Evolutionary conservation across 1,140 invertebrate species (phyloP).

Genomic region (Metaphire vulgaris): DNA sequence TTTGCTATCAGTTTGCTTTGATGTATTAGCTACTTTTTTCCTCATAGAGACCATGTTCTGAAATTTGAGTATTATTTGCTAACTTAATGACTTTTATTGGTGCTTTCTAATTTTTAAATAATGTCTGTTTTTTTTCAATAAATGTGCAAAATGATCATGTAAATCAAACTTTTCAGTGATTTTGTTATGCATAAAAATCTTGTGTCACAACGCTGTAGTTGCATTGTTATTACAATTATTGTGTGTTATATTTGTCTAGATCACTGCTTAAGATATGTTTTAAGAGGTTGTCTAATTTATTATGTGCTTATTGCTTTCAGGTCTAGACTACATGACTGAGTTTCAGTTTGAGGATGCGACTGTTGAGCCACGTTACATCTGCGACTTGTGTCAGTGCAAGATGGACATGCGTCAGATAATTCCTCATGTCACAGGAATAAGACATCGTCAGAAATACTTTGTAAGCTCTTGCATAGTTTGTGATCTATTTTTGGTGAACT

Average conservation of each 20-base stretch:
- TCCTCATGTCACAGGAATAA: slow-evolving; percentile 10
- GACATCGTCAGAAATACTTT: slow-evolving; percentile 13
- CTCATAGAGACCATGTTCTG: too few relatives aligned
- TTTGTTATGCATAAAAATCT: too few relatives aligned
- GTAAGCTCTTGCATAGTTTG: not conserved
- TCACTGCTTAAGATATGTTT: too few relatives aligned
- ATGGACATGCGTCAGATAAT: slow-evolving; percentile 9
- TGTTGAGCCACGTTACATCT: slow-evolving; percentile 2
- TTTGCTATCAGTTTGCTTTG: not conserved
- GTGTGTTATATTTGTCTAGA: too few relatives aligned
- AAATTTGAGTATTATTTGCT: too few relatives aligned
- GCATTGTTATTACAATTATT: too few relatives aligned
- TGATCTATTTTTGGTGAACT: not conserved
- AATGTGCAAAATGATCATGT: too few relatives aligned
- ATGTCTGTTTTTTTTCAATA: not conserved
- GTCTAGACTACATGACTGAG: slow-evolving; percentile 13
- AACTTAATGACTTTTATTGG: too few relatives aligned
- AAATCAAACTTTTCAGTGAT: too few relatives aligned
- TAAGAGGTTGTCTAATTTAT: too few relatives aligned
- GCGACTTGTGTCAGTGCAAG: slow-evolving; percentile 9
- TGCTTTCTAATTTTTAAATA: not conserved
- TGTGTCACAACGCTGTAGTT: too few relatives aligned
- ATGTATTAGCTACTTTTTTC: not conserved
- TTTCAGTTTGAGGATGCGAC: not conserved
- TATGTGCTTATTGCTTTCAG: not conserved